Evolutionary conservation across 2,888 invertebrate species (phyloP).

Genomic region (Clostera curtula): DNA sequence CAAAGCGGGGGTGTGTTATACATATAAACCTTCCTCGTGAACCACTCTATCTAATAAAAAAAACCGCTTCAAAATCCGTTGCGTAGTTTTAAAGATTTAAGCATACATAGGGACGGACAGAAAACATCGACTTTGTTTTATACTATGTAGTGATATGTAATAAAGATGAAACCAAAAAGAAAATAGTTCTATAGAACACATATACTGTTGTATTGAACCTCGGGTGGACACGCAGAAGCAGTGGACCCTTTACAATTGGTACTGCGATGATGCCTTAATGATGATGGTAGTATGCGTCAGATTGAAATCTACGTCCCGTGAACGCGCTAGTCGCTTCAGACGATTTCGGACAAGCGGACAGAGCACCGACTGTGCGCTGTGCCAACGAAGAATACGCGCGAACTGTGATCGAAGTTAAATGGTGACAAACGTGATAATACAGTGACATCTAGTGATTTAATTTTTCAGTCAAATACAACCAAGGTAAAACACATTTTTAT

Average conservation of each 20-base stretch:
- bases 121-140: too few relatives aligned
- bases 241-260: conserved; percentile 17
- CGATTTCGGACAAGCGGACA: conserved; percentile 28
- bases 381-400: conserved; percentile 9
- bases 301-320: conserved; percentile 4
- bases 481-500: conserved; percentile 14
- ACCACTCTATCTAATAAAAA: too few relatives aligned
- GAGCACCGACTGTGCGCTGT: conserved; percentile 24
- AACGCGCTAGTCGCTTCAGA: conserved; percentile 18
- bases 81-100: too few relatives aligned
- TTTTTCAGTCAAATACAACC: conserved; percentile 12
- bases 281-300: conserved; percentile 27
- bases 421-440: conserved; percentile 20
- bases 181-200: too few relatives aligned
- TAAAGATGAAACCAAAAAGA: too few relatives aligned
- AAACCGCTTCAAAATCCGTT: too few relatives aligned
- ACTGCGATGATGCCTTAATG: conserved; percentile 28
- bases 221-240: conserved; percentile 5
- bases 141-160: too few relatives aligned
- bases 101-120: too few relatives aligned
- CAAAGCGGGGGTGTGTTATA: too few relatives aligned
- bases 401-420: too few relatives aligned
- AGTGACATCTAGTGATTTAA: conserved; percentile 20
- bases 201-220: conserved; percentile 6
- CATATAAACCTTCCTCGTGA: too few relatives aligned